Evolutionary conservation across 2,888 invertebrate genomes (phyloP).

Genomic region (Nebria brevicollis): DNA sequence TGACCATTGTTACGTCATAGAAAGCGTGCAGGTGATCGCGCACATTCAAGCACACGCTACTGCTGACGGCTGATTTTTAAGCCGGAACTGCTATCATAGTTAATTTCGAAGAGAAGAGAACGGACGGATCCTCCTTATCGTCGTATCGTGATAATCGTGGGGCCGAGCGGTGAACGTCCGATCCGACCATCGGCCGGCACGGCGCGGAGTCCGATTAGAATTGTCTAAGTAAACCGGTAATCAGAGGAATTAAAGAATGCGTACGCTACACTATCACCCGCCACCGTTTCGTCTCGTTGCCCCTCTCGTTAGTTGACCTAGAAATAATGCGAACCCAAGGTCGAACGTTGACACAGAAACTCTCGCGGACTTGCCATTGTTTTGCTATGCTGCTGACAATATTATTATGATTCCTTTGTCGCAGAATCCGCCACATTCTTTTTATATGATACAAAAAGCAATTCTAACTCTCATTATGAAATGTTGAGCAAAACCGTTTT

Average conservation of each 20-base stretch:
- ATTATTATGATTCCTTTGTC: too few relatives aligned
- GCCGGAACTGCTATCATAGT: background rate
- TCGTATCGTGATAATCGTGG: background rate
- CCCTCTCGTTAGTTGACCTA: slow-evolving; percentile 19
- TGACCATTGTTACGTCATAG: slow-evolving; percentile 42
- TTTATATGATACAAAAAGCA: too few relatives aligned
- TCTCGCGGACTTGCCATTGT: background rate
- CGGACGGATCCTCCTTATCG: background rate
- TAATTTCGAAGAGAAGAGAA: background rate
- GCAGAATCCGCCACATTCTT: too few relatives aligned
- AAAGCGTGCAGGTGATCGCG: slow-evolving; percentile 15
- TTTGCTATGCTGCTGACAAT: background rate
- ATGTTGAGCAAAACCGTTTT: too few relatives aligned
- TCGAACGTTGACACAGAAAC: slow-evolving; percentile 47
- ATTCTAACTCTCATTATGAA: too few relatives aligned
- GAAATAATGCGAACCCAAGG: slow-evolving; percentile 44
- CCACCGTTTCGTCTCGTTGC: slow-evolving; percentile 24
- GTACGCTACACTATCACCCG: background rate
- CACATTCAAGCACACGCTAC: background rate
- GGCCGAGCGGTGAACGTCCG: slow-evolving; percentile 38
- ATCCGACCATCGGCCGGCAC: slow-evolving; percentile 8
- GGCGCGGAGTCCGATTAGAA: slow-evolving; percentile 28
- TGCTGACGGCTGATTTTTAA: background rate
- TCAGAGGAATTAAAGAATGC: slow-evolving; percentile 34
- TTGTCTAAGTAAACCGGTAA: slow-evolving; percentile 46